A percentile compares a stretch with the other conserved stretches of the same genome.
These are phyloP conservation scores for Gobionotothen gibberifrons DNA, from an alignment of 2,797 vertebrate species.

Conservation along the genomic window DNA sequence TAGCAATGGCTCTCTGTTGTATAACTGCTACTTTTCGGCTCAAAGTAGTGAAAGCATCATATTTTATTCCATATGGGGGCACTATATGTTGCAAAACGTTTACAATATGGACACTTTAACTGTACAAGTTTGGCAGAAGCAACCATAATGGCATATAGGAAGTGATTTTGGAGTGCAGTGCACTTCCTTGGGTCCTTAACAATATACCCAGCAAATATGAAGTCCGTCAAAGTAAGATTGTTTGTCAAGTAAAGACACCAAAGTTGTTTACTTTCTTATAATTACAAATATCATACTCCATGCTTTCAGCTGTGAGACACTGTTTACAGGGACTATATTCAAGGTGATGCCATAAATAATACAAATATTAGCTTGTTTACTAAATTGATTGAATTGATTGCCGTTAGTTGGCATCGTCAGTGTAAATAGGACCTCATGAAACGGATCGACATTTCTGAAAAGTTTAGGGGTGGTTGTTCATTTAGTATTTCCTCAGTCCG, in stretches of 20 bases:
- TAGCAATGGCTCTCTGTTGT: neutral
- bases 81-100: neutral
- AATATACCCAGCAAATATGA: no score
- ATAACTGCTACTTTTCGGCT: neutral
- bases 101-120: neutral
- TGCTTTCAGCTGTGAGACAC: neutral
- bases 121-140: neutral
- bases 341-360: neutral
- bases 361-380: neutral
- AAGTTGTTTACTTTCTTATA: neutral
- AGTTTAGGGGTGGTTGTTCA: constrained; percentile 2
- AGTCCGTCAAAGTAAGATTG: neutral
- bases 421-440: neutral
- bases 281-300: neutral
- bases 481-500: constrained; percentile 11
- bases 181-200: no score
- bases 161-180: neutral
- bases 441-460: constrained; percentile 12
- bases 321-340: neutral
- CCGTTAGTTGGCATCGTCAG: neutral
- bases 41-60: neutral
- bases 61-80: neutral
- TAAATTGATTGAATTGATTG: neutral
- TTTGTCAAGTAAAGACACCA: neutral
- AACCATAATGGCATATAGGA: neutral